Evolutionary conservation across 2,888 invertebrate species (phyloP).

Genomic region (Lucinisca nassula): DNA sequence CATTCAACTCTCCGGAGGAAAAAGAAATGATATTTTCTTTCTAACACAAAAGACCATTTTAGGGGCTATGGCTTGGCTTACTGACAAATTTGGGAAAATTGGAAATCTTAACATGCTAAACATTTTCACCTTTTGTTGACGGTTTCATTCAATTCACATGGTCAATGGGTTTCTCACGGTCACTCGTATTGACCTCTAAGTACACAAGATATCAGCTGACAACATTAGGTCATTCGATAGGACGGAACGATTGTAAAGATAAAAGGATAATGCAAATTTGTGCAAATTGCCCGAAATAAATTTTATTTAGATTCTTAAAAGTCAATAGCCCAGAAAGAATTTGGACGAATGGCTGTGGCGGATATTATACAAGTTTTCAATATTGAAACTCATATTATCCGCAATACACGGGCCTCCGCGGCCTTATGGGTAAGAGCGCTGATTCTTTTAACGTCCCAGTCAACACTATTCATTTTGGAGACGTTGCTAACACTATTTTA

Average conservation of each 20-base stretch:
- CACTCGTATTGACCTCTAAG: background rate
- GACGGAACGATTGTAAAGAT: background rate
- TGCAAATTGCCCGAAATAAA: slow-evolving; percentile 16
- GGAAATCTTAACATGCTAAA: background rate
- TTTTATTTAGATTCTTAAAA: background rate
- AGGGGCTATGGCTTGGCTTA: background rate
- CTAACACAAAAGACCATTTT: too few relatives aligned
- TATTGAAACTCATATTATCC: too few relatives aligned
- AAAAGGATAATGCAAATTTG: slow-evolving; percentile 10
- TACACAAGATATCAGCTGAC: slow-evolving; percentile 11
- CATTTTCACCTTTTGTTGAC: background rate
- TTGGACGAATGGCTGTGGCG: background rate
- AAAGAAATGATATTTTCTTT: too few relatives aligned
- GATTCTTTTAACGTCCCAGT: too few relatives aligned
- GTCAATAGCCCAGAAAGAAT: slow-evolving; percentile 4
- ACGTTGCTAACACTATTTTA: too few relatives aligned
- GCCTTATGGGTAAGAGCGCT: too few relatives aligned
- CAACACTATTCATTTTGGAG: too few relatives aligned
- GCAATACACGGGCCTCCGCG: too few relatives aligned
- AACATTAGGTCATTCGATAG: slow-evolving; percentile 7
- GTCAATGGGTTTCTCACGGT: background rate
- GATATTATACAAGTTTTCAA: background rate
- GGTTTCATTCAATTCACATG: background rate
- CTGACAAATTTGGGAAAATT: background rate
- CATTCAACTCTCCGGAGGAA: too few relatives aligned